Percentiles rank a stretch among this genome's conserved stretches.
Conservation (phyloP, 2,888 invertebrate genomes). For the Caenorhabditis wallacei region DNA sequence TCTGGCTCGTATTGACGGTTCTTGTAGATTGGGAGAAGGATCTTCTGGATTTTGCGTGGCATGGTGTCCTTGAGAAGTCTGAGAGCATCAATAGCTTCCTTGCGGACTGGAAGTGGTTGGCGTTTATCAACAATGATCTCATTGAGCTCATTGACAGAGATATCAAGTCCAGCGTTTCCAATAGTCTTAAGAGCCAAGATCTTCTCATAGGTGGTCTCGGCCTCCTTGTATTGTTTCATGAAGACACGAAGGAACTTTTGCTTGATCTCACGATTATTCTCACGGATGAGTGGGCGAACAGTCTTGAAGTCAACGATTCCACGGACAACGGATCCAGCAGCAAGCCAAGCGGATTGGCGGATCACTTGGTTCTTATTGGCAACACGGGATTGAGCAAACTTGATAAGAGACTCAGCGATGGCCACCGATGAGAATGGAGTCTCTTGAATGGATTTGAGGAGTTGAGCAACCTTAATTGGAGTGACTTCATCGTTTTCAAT, state of each 20-base stretch:
- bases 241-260: slow-evolving; percentile 61
- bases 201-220: slow-evolving; percentile 75
- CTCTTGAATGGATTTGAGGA: slow-evolving; percentile 73
- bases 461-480: slow-evolving; percentile 59
- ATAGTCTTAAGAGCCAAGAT: slow-evolving; percentile 80
- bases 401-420: slow-evolving; percentile 63
- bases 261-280: slow-evolving; percentile 65
- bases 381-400: slow-evolving; percentile 59
- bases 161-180: slow-evolving; percentile 80
- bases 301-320: slow-evolving; percentile 63
- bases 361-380: slow-evolving; percentile 51
- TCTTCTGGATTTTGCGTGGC: slow-evolving; percentile 69
- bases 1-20: slow-evolving; percentile 75
- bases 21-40: slow-evolving; percentile 76
- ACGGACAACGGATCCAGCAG: slow-evolving; percentile 65
- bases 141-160: slow-evolving; percentile 75
- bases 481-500: slow-evolving; percentile 65
- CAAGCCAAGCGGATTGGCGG: slow-evolving; percentile 73
- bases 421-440: slow-evolving; percentile 69
- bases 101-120: slow-evolving; percentile 74
- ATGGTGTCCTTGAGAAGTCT: slow-evolving; percentile 70
- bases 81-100: slow-evolving; percentile 79
- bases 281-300: slow-evolving; percentile 67
- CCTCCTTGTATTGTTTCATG: slow-evolving; percentile 71
- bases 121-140: slow-evolving; percentile 77